phyloP scores from a whole-genome alignment of 1,140 invertebrate species.

The Paraescarpia echinospica region DNA sequence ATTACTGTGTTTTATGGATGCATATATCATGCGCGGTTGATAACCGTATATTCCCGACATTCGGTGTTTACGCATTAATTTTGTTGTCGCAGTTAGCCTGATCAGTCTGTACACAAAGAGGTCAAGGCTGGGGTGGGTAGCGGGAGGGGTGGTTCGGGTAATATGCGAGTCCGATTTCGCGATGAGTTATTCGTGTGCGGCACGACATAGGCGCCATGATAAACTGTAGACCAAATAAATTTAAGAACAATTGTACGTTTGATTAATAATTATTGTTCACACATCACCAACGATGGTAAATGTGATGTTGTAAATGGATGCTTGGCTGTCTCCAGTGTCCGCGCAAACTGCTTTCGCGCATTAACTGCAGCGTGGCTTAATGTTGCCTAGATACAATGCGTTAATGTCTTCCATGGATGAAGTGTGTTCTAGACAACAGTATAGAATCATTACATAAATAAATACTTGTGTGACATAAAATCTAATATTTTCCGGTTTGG shows the following conservation, averaged over 20 bases:
- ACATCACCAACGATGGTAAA: background rate
- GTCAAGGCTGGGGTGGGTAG: background rate
- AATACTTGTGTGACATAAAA: no score
- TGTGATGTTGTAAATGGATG: background rate
- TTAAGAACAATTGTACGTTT: no score
- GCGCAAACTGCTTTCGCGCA: background rate
- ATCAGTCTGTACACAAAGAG: background rate
- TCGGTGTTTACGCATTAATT: slow-evolving; percentile 1
- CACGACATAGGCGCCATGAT: background rate
- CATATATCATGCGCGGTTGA: background rate
- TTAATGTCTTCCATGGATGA: no score
- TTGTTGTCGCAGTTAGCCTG: background rate
- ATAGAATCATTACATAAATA: no score
- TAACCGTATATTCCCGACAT: background rate
- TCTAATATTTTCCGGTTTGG: no score
- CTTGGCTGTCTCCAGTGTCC: background rate
- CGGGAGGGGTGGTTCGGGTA: background rate
- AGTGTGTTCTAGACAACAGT: no score
- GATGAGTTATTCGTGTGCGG: background rate
- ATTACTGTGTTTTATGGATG: background rate
- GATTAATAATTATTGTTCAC: no score
- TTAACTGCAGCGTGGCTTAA: background rate
- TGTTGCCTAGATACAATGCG: background rate
- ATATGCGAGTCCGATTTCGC: background rate
- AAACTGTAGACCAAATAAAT: background rate